phyloP scores from a whole-genome alignment of 37 sponge, comb jelly and placozoan species.

The Beroe forskalii region DNA sequence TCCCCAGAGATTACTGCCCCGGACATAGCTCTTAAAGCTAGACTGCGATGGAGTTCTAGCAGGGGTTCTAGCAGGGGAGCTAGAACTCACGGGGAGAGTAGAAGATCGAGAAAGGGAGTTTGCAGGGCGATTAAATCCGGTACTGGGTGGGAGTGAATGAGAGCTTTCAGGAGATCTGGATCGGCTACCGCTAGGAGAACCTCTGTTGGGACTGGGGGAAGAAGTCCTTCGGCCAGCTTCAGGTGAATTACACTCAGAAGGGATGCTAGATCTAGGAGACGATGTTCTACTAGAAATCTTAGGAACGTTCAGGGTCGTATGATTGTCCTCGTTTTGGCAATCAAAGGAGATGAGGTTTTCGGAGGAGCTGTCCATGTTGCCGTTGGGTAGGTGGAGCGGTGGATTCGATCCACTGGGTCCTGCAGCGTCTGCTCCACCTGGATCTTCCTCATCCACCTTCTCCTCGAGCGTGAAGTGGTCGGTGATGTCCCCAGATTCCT shows the following conservation, averaged over 20 bases:
- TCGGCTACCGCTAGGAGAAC: not conserved
- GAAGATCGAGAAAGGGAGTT: not conserved
- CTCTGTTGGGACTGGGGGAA: not conserved
- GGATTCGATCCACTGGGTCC: not conserved
- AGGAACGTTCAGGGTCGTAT: no score
- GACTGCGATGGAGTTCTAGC: not conserved
- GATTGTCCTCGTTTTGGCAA: not conserved
- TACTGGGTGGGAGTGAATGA: not conserved
- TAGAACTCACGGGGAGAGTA: not conserved
- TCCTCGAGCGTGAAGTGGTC: not conserved
- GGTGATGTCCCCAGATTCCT: not conserved
- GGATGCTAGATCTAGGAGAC: not conserved
- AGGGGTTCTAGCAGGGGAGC: not conserved
- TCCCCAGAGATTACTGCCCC: slow-evolving; percentile 32
- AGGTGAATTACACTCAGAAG: not conserved
- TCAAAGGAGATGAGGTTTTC: not conserved
- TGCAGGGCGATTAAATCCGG: not conserved
- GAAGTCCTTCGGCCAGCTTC: not conserved
- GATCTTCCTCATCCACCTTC: not conserved
- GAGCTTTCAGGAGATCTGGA: no score
- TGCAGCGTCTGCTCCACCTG: not conserved
- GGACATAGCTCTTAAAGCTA: slow-evolving; percentile 22
- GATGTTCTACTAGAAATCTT: no score
- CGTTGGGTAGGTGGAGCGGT: not conserved
- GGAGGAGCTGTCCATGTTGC: not conserved